Conservation (phyloP, 2,888 invertebrate genomes). For the Tachina fera region DNA sequence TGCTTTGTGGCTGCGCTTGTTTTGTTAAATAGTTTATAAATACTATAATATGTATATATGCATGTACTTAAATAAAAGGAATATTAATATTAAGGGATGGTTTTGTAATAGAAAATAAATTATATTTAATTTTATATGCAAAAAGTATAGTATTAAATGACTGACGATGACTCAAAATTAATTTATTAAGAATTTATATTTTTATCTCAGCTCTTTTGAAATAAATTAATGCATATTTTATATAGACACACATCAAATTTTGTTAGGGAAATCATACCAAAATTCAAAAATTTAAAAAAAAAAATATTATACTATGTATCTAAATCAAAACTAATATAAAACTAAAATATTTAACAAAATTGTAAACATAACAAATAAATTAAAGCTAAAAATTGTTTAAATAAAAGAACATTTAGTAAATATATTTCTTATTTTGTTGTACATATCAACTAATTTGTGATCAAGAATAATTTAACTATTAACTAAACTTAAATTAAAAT, state of each 20-base stretch:
- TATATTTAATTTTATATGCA: neutral
- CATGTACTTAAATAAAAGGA: conserved; percentile 22
- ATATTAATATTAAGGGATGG: neutral
- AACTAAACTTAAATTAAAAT: conserved; percentile 45
- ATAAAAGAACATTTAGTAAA: conserved; percentile 23
- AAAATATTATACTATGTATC: neutral
- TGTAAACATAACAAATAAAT: conserved; percentile 62
- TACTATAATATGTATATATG: conserved; percentile 14
- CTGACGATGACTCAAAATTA: neutral
- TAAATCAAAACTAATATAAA: conserved; percentile 31
- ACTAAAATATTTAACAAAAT: conserved; percentile 60
- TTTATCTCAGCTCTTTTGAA: conserved; percentile 4
- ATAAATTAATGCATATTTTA: neutral
- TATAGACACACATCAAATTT: conserved; percentile 12
- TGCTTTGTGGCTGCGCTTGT: conserved; percentile 28
- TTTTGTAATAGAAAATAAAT: conserved; percentile 35
- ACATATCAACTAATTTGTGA: conserved; percentile 44
- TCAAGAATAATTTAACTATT: conserved; percentile 41
- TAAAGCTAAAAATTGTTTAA: conserved; percentile 58
- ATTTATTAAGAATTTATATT: neutral
- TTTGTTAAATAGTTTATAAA: conserved; percentile 27
- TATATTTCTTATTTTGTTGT: neutral
- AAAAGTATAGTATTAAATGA: conserved; percentile 7
- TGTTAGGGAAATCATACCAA: conserved; percentile 8
- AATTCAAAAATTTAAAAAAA: too few species aligned